Base-by-base conservation (phyloP, 2,113 vertebrate species). In the Vimba vimba region DNA sequence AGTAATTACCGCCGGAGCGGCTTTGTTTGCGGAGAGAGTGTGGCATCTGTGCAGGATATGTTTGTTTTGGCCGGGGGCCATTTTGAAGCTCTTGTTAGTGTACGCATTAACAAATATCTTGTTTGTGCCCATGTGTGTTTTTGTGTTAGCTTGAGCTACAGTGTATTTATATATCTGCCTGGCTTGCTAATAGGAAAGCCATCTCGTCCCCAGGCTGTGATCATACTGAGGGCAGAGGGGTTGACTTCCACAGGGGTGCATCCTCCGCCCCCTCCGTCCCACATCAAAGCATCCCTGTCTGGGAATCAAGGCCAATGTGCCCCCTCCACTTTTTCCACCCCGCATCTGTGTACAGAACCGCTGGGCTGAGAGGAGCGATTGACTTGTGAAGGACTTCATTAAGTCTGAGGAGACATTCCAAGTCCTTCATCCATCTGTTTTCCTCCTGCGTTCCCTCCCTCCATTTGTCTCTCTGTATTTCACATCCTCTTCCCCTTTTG, bases 321-420 rank as follows among this genome's bases (percentile, higher is more conserved):
- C 69, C 39, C 27, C 60, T 30, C 80, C 52, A 15, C 68, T 66
- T 69, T 57, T 59, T 25, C 68, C 47, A 7, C 23, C 43, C 33
- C 47, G 75, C 19, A 66, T 33, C 79, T 83, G 71, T 30, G 39
- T 84, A 55, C 71, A 83, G 74, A 60, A 52, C 77, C 27, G 39
- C 60, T 62, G 84, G 69, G 39, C 66, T 75, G 59, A 90, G 79
- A 85, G 73, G 68, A 85, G 43, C 47, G 21, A 89, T 87, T 84
- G 85, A 89, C 82, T 85, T 82, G 85, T 82, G 82, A 73, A 88
- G 75, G 83, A 85, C 83, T 87, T 87, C 82, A 89, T 89, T 86
- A 84, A 87, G 30, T 78, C 77, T 21, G 21, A 25, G 59, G 74
- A 85, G 73, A 83, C 68, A 43, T 69, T 60, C 39, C 27, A 25